Conservation (phyloP, 1,140 invertebrate genomes). For the Goniozus legneri region DNA sequence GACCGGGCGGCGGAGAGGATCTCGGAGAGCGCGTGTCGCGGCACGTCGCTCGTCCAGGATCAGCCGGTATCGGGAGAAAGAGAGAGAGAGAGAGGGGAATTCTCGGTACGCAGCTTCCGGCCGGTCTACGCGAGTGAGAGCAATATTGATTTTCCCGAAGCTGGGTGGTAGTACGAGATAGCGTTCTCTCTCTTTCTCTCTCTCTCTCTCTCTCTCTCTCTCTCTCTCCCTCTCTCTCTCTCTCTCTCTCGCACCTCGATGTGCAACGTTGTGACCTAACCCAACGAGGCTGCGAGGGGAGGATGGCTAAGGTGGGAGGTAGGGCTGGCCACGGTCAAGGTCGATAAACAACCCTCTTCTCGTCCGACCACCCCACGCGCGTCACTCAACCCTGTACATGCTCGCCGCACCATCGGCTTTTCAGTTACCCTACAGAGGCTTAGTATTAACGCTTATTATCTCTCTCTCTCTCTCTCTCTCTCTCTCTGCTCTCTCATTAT, state of each 20-base stretch:
- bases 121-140: constrained; percentile 7
- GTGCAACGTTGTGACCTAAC: too few relatives aligned
- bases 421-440: too few relatives aligned
- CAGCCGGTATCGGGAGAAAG: too few relatives aligned
- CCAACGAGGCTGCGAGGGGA: not conserved
- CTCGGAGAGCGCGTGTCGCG: too few relatives aligned
- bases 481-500: too few relatives aligned
- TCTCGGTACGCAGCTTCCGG: constrained; percentile 6
- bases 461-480: too few relatives aligned
- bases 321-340: constrained; percentile 46
- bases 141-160: constrained; percentile 18
- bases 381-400: constrained; percentile 8
- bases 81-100: too few relatives aligned
- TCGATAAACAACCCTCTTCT: constrained; percentile 16
- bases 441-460: too few relatives aligned
- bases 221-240: not conserved
- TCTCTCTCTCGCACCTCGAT: constrained; percentile 5
- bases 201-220: not conserved
- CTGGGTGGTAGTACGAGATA: too few relatives aligned
- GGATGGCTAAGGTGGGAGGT: too few relatives aligned
- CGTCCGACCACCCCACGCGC: constrained; percentile 10
- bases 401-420: not conserved
- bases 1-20: too few relatives aligned
- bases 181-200: not conserved
- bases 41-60: too few relatives aligned